phyloP scores from a whole-genome alignment of 2,113 vertebrate species.

The Chionis minor region DNA sequence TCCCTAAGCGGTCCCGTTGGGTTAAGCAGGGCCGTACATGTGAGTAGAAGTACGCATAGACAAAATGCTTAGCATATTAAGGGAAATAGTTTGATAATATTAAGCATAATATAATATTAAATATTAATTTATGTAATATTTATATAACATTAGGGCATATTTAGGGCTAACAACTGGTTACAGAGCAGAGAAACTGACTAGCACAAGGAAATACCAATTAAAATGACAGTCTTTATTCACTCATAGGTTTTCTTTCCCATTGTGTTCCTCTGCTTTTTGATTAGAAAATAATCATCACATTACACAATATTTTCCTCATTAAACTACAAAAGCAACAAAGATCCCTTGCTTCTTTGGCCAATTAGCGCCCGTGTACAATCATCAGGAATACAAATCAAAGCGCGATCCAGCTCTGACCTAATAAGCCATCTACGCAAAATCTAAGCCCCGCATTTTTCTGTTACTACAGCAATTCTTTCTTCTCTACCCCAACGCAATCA shows the following conservation, averaged over 20 bases:
- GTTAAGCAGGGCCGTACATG: neutral
- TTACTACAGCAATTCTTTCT: neutral
- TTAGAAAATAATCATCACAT: slow-evolving; percentile 41
- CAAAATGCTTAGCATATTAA: neutral
- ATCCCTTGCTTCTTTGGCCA: slow-evolving; percentile 35
- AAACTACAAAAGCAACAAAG: neutral
- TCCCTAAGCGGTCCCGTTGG: neutral
- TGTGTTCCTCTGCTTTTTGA: slow-evolving; percentile 1
- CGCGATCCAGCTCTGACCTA: slow-evolving; percentile 10
- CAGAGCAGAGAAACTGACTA: neutral
- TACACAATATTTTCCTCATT: slow-evolving; percentile 32
- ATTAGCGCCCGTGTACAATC: neutral
- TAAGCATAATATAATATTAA: neutral
- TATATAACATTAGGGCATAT: neutral
- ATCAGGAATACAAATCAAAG: slow-evolving; percentile 56
- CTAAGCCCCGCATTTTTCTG: neutral
- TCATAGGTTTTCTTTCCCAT: slow-evolving; percentile 1
- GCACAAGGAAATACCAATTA: slow-evolving; percentile 16
- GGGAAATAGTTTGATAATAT: neutral
- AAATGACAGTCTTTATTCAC: neutral
- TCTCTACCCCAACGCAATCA: neutral
- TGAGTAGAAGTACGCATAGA: neutral
- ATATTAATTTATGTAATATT: neutral
- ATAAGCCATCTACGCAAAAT: slow-evolving; percentile 5
- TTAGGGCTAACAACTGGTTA: neutral